Conservation (phyloP, 2,888 invertebrate genomes). For the Sisyra nigra region DNA sequence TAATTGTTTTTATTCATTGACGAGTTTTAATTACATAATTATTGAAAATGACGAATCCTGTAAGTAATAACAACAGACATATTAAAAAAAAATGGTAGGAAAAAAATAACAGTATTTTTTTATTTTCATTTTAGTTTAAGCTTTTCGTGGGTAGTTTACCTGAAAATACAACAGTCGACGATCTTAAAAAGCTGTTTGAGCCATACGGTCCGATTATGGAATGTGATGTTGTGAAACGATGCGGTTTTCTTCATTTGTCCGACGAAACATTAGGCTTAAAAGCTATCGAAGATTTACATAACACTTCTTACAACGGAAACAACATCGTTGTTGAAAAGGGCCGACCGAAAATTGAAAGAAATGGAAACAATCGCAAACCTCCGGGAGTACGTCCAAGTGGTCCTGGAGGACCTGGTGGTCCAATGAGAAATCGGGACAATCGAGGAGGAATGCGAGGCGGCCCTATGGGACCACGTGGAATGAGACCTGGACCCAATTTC, state of each 20-base stretch:
- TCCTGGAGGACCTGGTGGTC: conserved; percentile 25
- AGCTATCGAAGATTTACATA: conserved; percentile 68
- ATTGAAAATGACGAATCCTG: neutral
- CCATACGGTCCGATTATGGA: conserved; percentile 80
- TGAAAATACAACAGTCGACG: conserved; percentile 67
- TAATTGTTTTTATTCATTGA: too few species aligned
- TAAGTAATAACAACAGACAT: neutral
- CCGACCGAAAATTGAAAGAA: conserved; percentile 36
- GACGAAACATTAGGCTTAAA: conserved; percentile 64
- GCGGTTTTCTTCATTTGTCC: conserved; percentile 87
- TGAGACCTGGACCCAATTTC: conserved; percentile 27
- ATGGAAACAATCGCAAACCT: conserved; percentile 33
- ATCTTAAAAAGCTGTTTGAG: conserved; percentile 67
- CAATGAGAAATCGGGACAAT: conserved; percentile 12
- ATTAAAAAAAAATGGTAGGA: neutral
- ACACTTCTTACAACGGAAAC: conserved; percentile 67
- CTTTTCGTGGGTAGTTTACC: conserved; percentile 90
- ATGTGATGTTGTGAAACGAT: conserved; percentile 88
- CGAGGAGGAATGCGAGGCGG: conserved; percentile 35
- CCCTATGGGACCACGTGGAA: conserved; percentile 35
- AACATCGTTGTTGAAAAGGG: conserved; percentile 74
- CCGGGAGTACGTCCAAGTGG: conserved; percentile 35
- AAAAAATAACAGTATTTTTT: neutral
- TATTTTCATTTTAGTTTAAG: conserved; percentile 32
- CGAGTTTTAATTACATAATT: neutral